phyloP scores from a whole-genome alignment of 2,888 invertebrate species.

The Eristalis tenax region DNA sequence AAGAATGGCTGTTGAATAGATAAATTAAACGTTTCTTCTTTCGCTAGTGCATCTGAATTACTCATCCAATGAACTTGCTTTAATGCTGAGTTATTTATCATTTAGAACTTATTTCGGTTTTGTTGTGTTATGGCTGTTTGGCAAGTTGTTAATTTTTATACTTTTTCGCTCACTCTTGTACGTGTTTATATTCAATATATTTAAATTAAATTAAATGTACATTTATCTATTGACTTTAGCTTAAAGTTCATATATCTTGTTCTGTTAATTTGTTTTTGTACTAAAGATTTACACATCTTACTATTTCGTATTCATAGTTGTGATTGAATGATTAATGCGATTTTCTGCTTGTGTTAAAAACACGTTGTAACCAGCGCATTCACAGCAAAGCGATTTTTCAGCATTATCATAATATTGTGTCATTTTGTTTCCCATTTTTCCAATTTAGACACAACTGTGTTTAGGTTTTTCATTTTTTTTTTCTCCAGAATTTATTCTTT shows the following conservation, averaged over 20 bases:
- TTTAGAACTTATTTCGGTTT: constrained; percentile 17
- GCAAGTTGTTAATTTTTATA: constrained; percentile 34
- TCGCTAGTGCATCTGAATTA: constrained; percentile 34
- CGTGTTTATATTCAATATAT: constrained; percentile 59
- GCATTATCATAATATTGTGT: too few relatives aligned
- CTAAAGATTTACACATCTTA: constrained; percentile 63
- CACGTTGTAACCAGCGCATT: not conserved
- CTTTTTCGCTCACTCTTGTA: constrained; percentile 54
- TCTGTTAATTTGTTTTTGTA: constrained; percentile 33
- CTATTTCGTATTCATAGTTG: constrained; percentile 49
- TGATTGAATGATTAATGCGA: not conserved
- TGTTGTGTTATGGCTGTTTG: constrained; percentile 24
- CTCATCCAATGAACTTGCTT: constrained; percentile 13
- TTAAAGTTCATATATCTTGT: constrained; percentile 18
- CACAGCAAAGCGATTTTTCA: constrained; percentile 47
- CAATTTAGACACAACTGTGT: constrained; percentile 58
- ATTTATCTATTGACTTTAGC: constrained; percentile 32
- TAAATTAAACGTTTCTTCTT: constrained; percentile 9
- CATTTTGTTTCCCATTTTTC: constrained; percentile 20
- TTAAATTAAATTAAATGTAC: constrained; percentile 72
- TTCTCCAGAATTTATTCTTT: constrained; percentile 15
- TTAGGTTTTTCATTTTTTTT: too few relatives aligned
- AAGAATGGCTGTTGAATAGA: not conserved
- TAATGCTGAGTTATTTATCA: constrained; percentile 63
- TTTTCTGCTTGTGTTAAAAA: not conserved